A percentile compares a stretch with the other conserved stretches of the same genome.
phyloP scores from a whole-genome alignment of 2,113 vertebrate genomes.

The Sigmodon hispidus region DNA sequence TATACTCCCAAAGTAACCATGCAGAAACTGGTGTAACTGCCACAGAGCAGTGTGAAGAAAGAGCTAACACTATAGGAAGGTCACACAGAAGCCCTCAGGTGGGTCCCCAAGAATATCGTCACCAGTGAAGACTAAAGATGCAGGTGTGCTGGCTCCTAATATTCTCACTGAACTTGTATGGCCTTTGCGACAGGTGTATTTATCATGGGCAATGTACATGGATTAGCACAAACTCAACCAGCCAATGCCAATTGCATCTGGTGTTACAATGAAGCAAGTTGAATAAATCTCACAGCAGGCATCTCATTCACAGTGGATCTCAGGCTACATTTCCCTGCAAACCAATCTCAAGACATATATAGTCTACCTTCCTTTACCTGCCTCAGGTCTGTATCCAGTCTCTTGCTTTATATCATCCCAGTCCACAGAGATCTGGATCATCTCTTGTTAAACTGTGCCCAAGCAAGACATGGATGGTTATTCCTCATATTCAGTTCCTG shows the following conservation, averaged over 20 bases:
- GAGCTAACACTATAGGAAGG: neutral
- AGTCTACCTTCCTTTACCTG: neutral
- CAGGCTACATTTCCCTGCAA: neutral
- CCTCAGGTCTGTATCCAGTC: neutral
- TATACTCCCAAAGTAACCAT: neutral
- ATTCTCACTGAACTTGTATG: neutral
- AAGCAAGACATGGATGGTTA: neutral
- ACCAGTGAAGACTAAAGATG: neutral
- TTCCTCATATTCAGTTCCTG: neutral
- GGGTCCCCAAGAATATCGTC: neutral
- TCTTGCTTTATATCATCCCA: neutral
- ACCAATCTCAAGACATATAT: neutral
- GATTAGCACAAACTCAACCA: neutral
- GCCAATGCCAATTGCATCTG: neutral
- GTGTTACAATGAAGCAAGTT: neutral
- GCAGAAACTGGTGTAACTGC: neutral
- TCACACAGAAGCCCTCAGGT: neutral
- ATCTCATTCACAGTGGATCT: neutral
- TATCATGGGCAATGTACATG: neutral
- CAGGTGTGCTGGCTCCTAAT: neutral
- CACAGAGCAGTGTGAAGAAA: neutral
- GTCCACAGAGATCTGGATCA: neutral
- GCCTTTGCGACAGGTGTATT: neutral
- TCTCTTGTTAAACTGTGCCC: neutral
- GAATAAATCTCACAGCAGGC: neutral